A percentile compares a stretch with the other conserved stretches of the same genome.
Conservation (phyloP, 2,888 invertebrate species). For the Caenorhabditis japonica region DNA sequence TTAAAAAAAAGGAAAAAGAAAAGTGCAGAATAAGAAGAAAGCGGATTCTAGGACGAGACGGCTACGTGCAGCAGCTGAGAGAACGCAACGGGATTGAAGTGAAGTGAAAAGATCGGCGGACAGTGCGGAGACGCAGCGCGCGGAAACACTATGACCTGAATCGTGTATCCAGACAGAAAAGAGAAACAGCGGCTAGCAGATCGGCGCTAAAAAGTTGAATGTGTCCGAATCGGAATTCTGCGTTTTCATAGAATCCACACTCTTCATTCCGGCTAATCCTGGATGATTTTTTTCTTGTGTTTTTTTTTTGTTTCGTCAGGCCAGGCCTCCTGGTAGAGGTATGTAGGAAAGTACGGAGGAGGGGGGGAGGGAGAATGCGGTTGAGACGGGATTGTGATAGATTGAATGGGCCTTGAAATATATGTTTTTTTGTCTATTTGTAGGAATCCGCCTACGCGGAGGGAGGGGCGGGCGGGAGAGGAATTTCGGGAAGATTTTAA, state of each 20-base stretch:
- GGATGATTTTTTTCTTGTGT: too few relatives aligned
- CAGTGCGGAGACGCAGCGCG: slow-evolving; percentile 31
- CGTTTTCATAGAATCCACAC: slow-evolving; percentile 7
- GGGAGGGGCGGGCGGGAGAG: too few relatives aligned
- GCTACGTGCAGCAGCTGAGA: slow-evolving; percentile 48
- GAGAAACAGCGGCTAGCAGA: slow-evolving; percentile 11
- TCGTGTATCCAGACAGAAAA: slow-evolving; percentile 30
- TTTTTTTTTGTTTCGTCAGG: too few relatives aligned
- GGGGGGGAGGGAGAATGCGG: too few relatives aligned
- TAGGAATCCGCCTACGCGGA: too few relatives aligned
- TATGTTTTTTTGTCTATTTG: too few relatives aligned
- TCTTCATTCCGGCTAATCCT: neutral
- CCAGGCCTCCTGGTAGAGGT: too few relatives aligned
- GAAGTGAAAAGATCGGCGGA: slow-evolving; percentile 4
- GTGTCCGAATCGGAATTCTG: slow-evolving; percentile 17
- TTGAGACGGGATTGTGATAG: too few relatives aligned
- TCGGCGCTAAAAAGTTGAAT: slow-evolving; percentile 50
- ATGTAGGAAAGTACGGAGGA: too few relatives aligned
- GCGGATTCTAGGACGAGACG: slow-evolving; percentile 2
- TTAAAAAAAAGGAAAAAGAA: neutral
- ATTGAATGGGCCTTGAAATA: too few relatives aligned
- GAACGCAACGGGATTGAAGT: slow-evolving; percentile 32
- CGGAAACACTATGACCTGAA: slow-evolving; percentile 45
- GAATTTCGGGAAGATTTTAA: too few relatives aligned
- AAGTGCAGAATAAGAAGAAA: slow-evolving; percentile 24